Percentiles rank a stretch among this genome's conserved stretches.
Conservation (phyloP, 2,797 vertebrate genomes). For the Sebastes vulpes region DNA sequence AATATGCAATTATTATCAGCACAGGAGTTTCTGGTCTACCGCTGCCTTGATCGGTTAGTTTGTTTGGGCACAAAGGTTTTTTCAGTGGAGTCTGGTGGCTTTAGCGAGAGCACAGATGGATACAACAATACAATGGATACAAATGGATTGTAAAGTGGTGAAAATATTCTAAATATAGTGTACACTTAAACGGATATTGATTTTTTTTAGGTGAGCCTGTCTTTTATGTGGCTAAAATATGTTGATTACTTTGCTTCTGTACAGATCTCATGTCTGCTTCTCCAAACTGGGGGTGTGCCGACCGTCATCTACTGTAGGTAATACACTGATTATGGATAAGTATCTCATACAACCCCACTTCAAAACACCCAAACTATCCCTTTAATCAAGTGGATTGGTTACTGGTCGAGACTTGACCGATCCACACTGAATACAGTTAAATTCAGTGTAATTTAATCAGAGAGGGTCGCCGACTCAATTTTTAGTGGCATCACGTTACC, state of each 20-base stretch:
- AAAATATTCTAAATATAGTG: too few relatives aligned
- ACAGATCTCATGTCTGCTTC: neutral
- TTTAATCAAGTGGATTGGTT: neutral
- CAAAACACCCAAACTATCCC: neutral
- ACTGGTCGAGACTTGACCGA: neutral
- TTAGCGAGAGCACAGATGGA: too few relatives aligned
- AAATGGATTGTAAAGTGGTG: too few relatives aligned
- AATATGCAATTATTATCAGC: neutral
- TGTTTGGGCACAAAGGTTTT: too few relatives aligned
- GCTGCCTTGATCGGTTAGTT: too few relatives aligned
- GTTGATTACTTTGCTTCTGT: too few relatives aligned
- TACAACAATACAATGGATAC: too few relatives aligned
- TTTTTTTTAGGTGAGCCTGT: too few relatives aligned
- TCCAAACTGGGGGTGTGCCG: neutral
- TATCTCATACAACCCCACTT: neutral
- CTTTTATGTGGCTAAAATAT: too few relatives aligned
- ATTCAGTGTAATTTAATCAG: neutral
- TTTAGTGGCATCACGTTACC: neutral
- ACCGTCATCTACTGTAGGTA: neutral
- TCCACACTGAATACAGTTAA: neutral
- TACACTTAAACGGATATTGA: too few relatives aligned
- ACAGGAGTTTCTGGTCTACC: neutral
- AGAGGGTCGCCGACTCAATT: neutral
- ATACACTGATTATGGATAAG: neutral
- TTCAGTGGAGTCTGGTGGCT: too few relatives aligned